Base-by-base conservation (phyloP, 2,888 invertebrate genomes). In the Drosophila paramelanica region DNA sequence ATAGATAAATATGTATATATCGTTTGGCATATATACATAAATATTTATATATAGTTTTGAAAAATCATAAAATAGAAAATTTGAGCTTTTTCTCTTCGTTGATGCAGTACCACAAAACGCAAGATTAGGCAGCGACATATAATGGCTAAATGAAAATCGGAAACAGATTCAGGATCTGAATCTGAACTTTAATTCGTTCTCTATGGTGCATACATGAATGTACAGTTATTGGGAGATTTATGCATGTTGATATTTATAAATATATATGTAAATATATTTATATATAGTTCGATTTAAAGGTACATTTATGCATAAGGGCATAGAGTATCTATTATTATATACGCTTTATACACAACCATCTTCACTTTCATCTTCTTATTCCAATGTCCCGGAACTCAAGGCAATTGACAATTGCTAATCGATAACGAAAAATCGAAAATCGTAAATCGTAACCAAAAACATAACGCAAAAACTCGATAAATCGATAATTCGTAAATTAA, bases 31-130 rank as follows among this genome's bases (percentile, higher is more conserved):
- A 66, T 57, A 70, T 38, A 62, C 62, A 80, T 64, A 67, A 45
- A 77, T 67, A 70, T 68, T 53, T 49, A 38, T 66, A 27, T 27
- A 39, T 11, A 38, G 4, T 47, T 47, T 71, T 57, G 11, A 43
- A 43, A 50, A 61, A 71, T 67, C 41, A 66, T 43, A 67, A 67
- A 66, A 55, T 49, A 62, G 42, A 67, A 67, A 62, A 73, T 75
- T 75, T 75, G 74, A 75, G 74, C 74, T 75, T 75, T 75, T 92
- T 92, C 92, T 92, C 92, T 92, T 92, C 92, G 86, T 91, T 92
- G 92, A 92, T 90, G 91, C 84, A 69, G 59, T 78, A 79, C 72
- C 77, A 75, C 75, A 80, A 78, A 78, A 77, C 74, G 60, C 69
- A 70, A 70, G 74, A 74, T 76, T 78, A 69, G 69, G 74, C 74